Evolutionary conservation across 2,113 vertebrate species (phyloP).

Genomic region (Lethenteron camtschaticum): DNA sequence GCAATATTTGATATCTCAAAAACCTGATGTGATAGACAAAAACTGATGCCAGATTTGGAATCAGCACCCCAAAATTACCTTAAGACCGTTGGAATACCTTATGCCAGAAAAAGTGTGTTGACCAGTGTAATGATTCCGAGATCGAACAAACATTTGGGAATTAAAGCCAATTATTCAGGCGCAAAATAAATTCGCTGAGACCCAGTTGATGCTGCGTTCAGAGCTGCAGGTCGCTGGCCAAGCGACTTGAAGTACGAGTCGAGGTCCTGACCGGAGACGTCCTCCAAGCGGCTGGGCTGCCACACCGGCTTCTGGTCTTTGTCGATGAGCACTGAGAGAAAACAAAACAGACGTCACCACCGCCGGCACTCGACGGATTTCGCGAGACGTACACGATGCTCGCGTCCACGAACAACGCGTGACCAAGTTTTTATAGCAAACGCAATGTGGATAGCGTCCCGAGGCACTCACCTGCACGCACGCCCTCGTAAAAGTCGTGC

Average conservation of each 20-base stretch:
- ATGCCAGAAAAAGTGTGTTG: too few species aligned
- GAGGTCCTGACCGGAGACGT: slow-evolving; percentile 39
- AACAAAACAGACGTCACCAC: not conserved
- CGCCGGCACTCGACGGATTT: not conserved
- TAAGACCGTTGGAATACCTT: too few species aligned
- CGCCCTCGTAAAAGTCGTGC: slow-evolving; percentile 68
- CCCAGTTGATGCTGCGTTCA: slow-evolving; percentile 11
- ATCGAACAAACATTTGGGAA: too few species aligned
- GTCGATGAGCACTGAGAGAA: slow-evolving; percentile 52
- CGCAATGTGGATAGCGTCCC: not conserved
- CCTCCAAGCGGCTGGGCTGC: slow-evolving; percentile 46
- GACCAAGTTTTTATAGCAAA: not conserved
- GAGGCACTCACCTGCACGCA: slow-evolving; percentile 48
- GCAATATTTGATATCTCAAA: too few species aligned
- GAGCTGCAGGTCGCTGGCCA: slow-evolving; percentile 43
- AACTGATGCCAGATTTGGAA: too few species aligned
- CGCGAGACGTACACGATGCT: not conserved
- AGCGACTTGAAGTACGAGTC: slow-evolving; percentile 44
- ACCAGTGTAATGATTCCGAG: too few species aligned
- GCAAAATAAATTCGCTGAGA: too few species aligned
- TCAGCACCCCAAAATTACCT: too few species aligned
- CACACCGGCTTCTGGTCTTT: slow-evolving; percentile 61
- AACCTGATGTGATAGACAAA: too few species aligned
- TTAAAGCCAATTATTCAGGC: too few species aligned
- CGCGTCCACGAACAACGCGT: slow-evolving; percentile 8